These are phyloP conservation scores for Penelope pileata DNA, from an alignment of 2,113 vertebrate species.

Conservation along the genomic window DNA sequence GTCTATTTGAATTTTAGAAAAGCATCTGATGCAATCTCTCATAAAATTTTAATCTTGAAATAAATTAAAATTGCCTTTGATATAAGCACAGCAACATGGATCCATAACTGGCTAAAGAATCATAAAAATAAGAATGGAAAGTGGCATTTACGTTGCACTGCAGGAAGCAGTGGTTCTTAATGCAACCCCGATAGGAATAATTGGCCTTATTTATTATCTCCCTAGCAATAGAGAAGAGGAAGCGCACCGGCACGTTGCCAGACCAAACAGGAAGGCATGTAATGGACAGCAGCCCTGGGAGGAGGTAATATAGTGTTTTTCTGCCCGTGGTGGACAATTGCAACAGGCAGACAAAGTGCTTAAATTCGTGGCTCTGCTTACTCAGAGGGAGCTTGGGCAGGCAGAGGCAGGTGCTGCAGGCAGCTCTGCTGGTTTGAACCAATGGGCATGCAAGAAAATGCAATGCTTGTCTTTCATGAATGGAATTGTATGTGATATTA, in stretches of 20 bases:
- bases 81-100: slow-evolving; percentile 33
- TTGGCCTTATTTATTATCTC: slow-evolving; percentile 51
- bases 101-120: slow-evolving; percentile 53
- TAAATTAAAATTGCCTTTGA: slow-evolving; percentile 69
- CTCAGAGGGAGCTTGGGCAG: not conserved
- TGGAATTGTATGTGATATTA: not conserved
- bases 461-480: not conserved
- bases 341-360: not conserved
- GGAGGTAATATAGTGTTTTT: not conserved
- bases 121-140: slow-evolving; percentile 57
- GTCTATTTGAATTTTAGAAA: slow-evolving; percentile 62
- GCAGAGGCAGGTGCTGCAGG: not conserved
- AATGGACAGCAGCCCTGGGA: not conserved
- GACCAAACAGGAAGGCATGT: not conserved
- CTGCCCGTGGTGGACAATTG: not conserved
- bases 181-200: not conserved
- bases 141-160: slow-evolving; percentile 37
- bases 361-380: not conserved
- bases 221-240: not conserved
- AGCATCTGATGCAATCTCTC: slow-evolving; percentile 62
- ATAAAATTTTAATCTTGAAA: slow-evolving; percentile 70
- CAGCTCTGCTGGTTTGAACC: not conserved
- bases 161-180: slow-evolving; percentile 23
- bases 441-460: not conserved
- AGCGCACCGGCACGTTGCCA: not conserved